A percentile compares a stretch with the other conserved stretches of the same genome.
phyloP scores from a whole-genome alignment of 1,140 invertebrate species.

The Venturia canescens region DNA sequence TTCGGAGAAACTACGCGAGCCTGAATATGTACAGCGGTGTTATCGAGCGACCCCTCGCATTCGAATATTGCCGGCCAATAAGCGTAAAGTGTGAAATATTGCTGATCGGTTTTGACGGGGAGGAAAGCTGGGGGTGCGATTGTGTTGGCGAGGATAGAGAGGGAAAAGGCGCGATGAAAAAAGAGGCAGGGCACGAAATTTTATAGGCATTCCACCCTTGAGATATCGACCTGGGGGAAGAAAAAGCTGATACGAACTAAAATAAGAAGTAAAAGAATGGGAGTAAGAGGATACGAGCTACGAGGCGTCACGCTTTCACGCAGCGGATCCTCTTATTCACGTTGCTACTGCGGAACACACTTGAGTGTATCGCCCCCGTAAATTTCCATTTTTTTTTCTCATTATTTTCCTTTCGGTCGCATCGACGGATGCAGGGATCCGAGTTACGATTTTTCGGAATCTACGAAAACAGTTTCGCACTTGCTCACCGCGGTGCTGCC shows the following conservation, averaged over 20 bases:
- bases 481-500: too few relatives aligned
- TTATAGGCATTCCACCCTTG: conserved; percentile 45
- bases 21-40: not conserved
- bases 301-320: not conserved
- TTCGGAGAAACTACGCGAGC: not conserved
- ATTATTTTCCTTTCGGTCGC: too few relatives aligned
- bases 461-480: too few relatives aligned
- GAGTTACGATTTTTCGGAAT: too few relatives aligned
- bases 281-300: not conserved
- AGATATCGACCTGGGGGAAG: conserved; percentile 33
- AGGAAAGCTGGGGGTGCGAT: not conserved
- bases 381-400: too few relatives aligned
- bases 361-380: too few relatives aligned
- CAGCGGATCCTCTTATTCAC: too few relatives aligned
- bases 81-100: conserved; percentile 69
- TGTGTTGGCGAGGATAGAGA: not conserved
- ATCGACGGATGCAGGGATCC: too few relatives aligned
- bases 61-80: conserved; percentile 62
- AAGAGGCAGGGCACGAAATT: conserved; percentile 39
- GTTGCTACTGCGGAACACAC: too few relatives aligned
- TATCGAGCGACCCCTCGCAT: conserved; percentile 45
- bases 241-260: conserved; percentile 15
- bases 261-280: not conserved
- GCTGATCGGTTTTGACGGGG: conserved; percentile 63
- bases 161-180: conserved; percentile 52